Evolutionary conservation across 2,888 invertebrate species (phyloP), one percentile per base, ranked within the genome.

Genomic region (Drosophila algonquin): DNA sequence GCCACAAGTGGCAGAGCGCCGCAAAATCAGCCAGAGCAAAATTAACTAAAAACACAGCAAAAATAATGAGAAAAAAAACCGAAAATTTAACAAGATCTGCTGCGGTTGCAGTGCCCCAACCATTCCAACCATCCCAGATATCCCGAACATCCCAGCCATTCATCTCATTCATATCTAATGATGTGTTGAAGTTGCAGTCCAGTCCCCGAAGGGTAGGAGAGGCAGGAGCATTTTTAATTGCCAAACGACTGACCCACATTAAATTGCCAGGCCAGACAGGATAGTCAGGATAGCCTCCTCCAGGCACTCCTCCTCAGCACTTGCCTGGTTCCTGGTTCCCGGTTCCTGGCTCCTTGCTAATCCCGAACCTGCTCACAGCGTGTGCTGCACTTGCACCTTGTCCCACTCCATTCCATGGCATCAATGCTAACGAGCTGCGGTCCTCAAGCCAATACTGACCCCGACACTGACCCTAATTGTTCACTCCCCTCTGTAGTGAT

Each of bases 161-260:
- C 27, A 24, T 16, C 40, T 40, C 27, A 32, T 10, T 44, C 5
- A 30, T 35, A 35, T 71, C 82, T 82, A 83, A 83, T 81, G 84
- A 83, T 81, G 82, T 86, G 84, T 72, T 87, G 81, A 81, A 76
- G 76, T 80, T 76, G 40, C 53, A 71, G 55, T 44, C 32, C 48
- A 69, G 30, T 27, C 12, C 53, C 60, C 21, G 50, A 27, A 7
- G 40, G 40, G 40, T 1, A 14, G 40, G 40, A 58, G 40, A 30
- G 21, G 69, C 21, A 53, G 52, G 54, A 55, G 61, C 53, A 61
- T 69, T 40, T 61, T 60, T 81, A 81, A 81, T 81, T 80, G 80
- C 81, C 75, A 67, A 40, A 40, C 30, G 14, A 46, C 21, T 73
- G 83, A 78, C 72, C 81, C 81, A 81, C 75, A 81, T 81, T 67